These are phyloP conservation scores for Scaptomyza polygonia DNA, from an alignment of 2,888 invertebrate genomes.

Conservation along the genomic window DNA sequence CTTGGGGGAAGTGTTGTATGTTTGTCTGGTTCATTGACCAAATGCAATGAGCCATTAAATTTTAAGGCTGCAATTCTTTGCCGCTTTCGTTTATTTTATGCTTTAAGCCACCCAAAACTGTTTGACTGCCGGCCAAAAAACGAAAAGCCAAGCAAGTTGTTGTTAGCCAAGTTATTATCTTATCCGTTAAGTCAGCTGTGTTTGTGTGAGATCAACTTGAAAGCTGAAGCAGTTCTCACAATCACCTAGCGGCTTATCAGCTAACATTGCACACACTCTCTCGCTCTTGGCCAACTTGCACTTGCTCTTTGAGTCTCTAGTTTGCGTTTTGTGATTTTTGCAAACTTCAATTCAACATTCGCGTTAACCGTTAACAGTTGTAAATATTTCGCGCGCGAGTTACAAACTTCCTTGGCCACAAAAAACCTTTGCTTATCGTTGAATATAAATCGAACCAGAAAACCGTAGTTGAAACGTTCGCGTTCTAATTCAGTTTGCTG, in stretches of 20 bases:
- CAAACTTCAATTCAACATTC: conserved; percentile 56
- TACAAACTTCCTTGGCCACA: conserved; percentile 9
- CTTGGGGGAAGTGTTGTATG: not conserved
- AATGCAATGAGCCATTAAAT: conserved; percentile 24
- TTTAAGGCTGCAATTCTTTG: conserved; percentile 48
- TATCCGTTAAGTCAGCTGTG: conserved; percentile 46
- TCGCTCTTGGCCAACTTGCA: conserved; percentile 7
- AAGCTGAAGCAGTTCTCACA: conserved; percentile 10
- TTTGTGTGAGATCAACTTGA: conserved; percentile 45
- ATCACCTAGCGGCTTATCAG: conserved; percentile 35
- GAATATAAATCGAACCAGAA: not conserved
- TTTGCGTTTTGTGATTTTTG: conserved; percentile 10
- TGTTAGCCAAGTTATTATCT: conserved; percentile 37
- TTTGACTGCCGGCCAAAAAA: conserved; percentile 1
- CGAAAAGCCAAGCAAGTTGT: not conserved
- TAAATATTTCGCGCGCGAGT: conserved; percentile 39
- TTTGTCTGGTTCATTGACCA: conserved; percentile 42
- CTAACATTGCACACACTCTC: conserved; percentile 13
- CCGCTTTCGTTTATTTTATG: conserved; percentile 52
- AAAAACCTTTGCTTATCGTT: not conserved
- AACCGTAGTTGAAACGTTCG: not conserved
- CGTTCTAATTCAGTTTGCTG: not conserved
- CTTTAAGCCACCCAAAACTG: not conserved
- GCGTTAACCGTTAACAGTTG: conserved; percentile 73
- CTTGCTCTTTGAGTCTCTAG: not conserved